phyloP scores from a whole-genome alignment of 2,888 invertebrate genomes.

The Leucophora obtusa region DNA sequence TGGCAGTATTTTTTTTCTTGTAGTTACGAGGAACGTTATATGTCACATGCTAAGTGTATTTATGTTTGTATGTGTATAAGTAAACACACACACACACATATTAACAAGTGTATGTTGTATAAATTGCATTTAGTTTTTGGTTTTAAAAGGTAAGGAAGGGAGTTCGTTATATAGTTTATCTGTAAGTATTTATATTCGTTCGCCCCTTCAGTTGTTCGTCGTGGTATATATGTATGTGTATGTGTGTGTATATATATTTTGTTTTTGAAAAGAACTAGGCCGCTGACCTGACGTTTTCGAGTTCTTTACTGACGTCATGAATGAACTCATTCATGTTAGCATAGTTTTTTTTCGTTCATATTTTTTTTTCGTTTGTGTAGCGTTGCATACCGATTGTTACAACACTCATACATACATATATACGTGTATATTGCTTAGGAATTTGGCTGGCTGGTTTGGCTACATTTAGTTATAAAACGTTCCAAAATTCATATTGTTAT shows the following conservation, averaged over 20 bases:
- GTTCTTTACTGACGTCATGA: slow-evolving; percentile 67
- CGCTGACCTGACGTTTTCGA: slow-evolving; percentile 64
- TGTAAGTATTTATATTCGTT: neutral
- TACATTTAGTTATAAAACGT: slow-evolving; percentile 7
- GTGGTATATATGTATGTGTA: neutral
- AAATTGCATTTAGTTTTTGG: neutral
- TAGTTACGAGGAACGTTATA: neutral
- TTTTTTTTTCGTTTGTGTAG: slow-evolving; percentile 25
- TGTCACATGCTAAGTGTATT: neutral
- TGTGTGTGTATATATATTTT: neutral
- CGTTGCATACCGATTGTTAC: slow-evolving; percentile 34
- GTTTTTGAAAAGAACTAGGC: slow-evolving; percentile 53
- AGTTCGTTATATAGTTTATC: slow-evolving; percentile 10
- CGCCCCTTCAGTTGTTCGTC: neutral
- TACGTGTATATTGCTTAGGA: slow-evolving; percentile 23
- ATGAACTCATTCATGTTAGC: slow-evolving; percentile 75
- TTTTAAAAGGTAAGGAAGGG: slow-evolving; percentile 2
- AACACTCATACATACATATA: slow-evolving; percentile 4
- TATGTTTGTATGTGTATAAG: neutral
- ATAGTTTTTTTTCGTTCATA: slow-evolving; percentile 30
- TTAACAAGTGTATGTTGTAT: neutral
- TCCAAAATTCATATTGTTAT: neutral
- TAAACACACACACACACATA: neutral
- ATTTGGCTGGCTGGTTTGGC: slow-evolving; percentile 27
- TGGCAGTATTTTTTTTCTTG: neutral